Conservation (phyloP, 2,113 vertebrate species). For the Osmerus mordax region DNA sequence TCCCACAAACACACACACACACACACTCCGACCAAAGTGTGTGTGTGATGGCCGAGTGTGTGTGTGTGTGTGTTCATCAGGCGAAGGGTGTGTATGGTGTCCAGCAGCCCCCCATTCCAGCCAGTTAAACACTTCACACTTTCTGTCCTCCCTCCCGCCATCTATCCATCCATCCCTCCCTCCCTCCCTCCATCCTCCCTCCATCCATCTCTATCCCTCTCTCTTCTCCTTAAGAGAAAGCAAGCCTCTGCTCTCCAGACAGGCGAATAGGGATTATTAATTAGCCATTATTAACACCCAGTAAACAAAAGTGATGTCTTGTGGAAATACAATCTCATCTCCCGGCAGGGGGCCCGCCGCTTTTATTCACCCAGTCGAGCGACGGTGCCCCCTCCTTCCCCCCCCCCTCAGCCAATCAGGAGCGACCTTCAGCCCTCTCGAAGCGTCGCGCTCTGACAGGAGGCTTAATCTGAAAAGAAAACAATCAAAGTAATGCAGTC, state of each 20-base stretch:
- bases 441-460: slow-evolving; percentile 67
- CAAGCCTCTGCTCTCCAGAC: slow-evolving; percentile 55
- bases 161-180: slow-evolving; percentile 27
- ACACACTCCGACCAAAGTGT: no score
- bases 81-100: no score
- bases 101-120: not conserved
- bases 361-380: slow-evolving; percentile 86
- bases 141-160: slow-evolving; percentile 41
- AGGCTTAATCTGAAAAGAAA: slow-evolving; percentile 80
- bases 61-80: no score
- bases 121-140: slow-evolving; percentile 73
- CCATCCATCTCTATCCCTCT: slow-evolving; percentile 2
- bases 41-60: no score
- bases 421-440: slow-evolving; percentile 84
- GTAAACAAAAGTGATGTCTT: slow-evolving; percentile 98
- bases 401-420: slow-evolving; percentile 82
- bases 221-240: slow-evolving; percentile 54
- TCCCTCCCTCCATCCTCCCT: slow-evolving; percentile 1
- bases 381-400: slow-evolving; percentile 70
- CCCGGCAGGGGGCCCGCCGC: slow-evolving; percentile 82
- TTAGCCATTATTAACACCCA: slow-evolving; percentile 99
- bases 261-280: slow-evolving; percentile 92
- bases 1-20: no score
- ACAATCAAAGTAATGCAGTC: slow-evolving; percentile 80
- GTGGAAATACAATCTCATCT: slow-evolving; percentile 95